Base-by-base conservation (phyloP, 2,797 vertebrate genomes). In the Pseudocheirus occidentalis region DNA sequence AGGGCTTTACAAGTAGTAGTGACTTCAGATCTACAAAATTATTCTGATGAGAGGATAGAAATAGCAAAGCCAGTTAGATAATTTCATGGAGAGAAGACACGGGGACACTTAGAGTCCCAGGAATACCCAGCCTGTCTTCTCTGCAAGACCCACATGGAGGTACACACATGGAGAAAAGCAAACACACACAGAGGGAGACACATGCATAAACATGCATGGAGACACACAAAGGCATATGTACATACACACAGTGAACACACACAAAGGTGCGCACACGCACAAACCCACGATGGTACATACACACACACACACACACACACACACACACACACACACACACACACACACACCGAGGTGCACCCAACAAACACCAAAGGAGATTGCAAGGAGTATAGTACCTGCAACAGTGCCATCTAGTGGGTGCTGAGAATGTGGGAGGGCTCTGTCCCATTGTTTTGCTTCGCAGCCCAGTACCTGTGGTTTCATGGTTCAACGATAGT, bases 321-420 rank as follows among this genome's bases (percentile, higher is more conserved):
- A 31, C 31, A 81, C 93, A 87, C 55, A n/a, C n/a, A 94, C 91
- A 58, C 24, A 87, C 62, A 55, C 34, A n/a, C 34, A 27, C 93
- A 90, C 46, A 92, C 7, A 10, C 90, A n/a, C 90, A 81, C 40
- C 90, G 56, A 94, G 12, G 90, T n/a, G 90, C 53, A 55, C 55
- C 46, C 93, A 87, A 87, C 34, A 73, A 73, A 73, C 21, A 87
- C 73, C 21, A 46, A 16, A 53, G 21, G 87, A 94, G 50, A 56
- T 40, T 96, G 53, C 90, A 29, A 90, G 28, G 46, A 94, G 91
- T 91, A 98, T 98, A 97, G 1, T 10, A 96, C 94, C 98, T 98
- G 95, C 98, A 97, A 97, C 97, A 98, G 97, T 96, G 97, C 97
- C 98, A 98, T 96, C 98, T 98, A 97, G 97, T 98, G 98, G 57